phyloP scores from a whole-genome alignment of 2,888 invertebrate species.

The Maniola hyperantus region DNA sequence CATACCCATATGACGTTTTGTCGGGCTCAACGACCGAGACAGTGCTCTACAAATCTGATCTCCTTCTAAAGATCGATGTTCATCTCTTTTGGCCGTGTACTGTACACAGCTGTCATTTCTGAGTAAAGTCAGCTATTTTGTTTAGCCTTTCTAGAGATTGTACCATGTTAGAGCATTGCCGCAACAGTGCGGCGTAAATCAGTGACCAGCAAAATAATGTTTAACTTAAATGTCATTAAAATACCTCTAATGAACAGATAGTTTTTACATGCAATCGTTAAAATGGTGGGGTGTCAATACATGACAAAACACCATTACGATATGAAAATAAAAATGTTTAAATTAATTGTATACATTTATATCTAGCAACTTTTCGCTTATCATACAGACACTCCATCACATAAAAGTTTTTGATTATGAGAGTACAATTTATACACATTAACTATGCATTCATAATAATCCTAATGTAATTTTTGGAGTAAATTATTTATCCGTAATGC shows the following conservation, averaged over 20 bases:
- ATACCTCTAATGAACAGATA: neutral
- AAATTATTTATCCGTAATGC: slow-evolving; percentile 60
- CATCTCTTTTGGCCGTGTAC: too few relatives aligned
- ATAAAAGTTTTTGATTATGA: slow-evolving; percentile 59
- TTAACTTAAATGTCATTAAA: neutral
- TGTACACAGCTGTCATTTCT: neutral
- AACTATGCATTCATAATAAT: slow-evolving; percentile 65
- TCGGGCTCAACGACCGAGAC: too few relatives aligned
- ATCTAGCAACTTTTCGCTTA: slow-evolving; percentile 47
- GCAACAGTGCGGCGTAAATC: neutral
- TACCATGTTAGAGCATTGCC: neutral
- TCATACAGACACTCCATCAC: slow-evolving; percentile 60
- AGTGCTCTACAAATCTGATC: too few relatives aligned
- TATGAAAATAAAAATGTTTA: slow-evolving; percentile 47
- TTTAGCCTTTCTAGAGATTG: neutral
- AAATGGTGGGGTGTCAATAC: neutral
- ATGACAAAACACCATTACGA: slow-evolving; percentile 17
- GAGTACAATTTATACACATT: slow-evolving; percentile 68
- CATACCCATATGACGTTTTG: too few relatives aligned
- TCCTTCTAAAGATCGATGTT: too few relatives aligned
- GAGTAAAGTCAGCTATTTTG: neutral
- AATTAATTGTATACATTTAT: slow-evolving; percentile 69
- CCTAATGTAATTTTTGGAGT: slow-evolving; percentile 75
- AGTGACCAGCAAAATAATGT: neutral
- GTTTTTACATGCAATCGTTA: slow-evolving; percentile 5